Conservation (phyloP, 2,113 vertebrate species). For the Saguinus imperator region DNA sequence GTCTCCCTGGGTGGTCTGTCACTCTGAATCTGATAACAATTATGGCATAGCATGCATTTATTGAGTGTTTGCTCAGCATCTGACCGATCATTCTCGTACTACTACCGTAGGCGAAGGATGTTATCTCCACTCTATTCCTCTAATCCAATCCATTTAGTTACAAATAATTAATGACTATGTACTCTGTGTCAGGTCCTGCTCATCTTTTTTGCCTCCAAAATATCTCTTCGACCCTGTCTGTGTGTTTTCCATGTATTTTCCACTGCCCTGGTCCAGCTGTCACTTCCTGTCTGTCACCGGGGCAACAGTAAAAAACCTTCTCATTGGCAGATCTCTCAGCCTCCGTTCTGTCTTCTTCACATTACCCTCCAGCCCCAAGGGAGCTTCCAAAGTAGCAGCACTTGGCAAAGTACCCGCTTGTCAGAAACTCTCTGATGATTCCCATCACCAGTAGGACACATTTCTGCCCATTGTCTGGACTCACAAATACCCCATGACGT, state of each 20-base stretch:
- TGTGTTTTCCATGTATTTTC: neutral
- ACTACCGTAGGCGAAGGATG: neutral
- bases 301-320: neutral
- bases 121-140: neutral
- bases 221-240: neutral
- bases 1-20: neutral
- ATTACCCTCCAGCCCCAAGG: neutral
- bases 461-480: neutral
- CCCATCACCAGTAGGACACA: neutral
- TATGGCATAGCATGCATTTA: neutral
- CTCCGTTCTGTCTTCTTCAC: neutral
- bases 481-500: fast-evolving
- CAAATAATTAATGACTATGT: slow-evolving; percentile 8
- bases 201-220: neutral
- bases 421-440: too few species aligned
- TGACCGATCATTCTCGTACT: neutral
- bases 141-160: neutral
- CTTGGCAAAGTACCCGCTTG: neutral
- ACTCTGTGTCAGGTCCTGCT: neutral
- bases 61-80: slow-evolving; percentile 1
- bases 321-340: neutral
- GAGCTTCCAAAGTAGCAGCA: neutral
- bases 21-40: neutral
- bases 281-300: neutral
- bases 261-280: neutral